Evolutionary conservation across 1,140 invertebrate genomes (phyloP).

Genomic region (Scaptomyza hsui): DNA sequence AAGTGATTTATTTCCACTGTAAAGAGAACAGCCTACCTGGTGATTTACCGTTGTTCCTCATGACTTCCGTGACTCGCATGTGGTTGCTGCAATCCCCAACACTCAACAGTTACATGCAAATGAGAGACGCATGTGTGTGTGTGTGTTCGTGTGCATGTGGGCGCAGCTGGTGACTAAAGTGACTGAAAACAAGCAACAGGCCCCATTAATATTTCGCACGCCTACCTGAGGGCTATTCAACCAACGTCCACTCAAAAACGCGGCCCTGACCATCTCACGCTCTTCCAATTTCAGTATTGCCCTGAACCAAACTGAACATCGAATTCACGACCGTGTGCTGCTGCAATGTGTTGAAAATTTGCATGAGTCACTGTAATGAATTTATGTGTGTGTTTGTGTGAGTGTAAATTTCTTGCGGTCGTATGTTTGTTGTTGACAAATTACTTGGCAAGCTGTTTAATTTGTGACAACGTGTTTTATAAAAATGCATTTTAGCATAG

Average conservation of each 20-base stretch:
- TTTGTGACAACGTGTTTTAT: conserved; percentile 9
- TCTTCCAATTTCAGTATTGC: conserved; percentile 44
- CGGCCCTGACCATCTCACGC: conserved; percentile 71
- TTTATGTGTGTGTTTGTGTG: conserved; percentile 2
- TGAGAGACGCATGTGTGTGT: conserved; percentile 37
- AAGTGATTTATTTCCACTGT: conserved; percentile 20
- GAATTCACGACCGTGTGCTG: conserved; percentile 52
- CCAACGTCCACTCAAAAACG: conserved; percentile 35
- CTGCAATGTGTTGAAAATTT: conserved; percentile 36
- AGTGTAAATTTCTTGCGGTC: conserved; percentile 34
- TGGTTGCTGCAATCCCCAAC: conserved; percentile 16
- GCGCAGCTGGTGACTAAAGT: conserved; percentile 1
- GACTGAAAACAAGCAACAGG: conserved; percentile 26
- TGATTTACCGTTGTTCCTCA: conserved; percentile 17
- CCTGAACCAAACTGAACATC: conserved; percentile 14
- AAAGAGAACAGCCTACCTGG: conserved; percentile 11
- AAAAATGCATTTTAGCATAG: background rate
- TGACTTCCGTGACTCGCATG: conserved; percentile 23
- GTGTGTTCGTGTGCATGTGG: conserved; percentile 8
- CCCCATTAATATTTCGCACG: conserved; percentile 9
- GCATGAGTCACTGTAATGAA: conserved; percentile 18
- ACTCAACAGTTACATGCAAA: conserved; percentile 58
- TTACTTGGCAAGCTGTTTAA: conserved; percentile 13
- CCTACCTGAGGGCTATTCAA: conserved; percentile 42
- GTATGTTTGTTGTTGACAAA: conserved; percentile 19